phyloP scores from a whole-genome alignment of 2,797 vertebrate genomes.

The Pterois miles region DNA sequence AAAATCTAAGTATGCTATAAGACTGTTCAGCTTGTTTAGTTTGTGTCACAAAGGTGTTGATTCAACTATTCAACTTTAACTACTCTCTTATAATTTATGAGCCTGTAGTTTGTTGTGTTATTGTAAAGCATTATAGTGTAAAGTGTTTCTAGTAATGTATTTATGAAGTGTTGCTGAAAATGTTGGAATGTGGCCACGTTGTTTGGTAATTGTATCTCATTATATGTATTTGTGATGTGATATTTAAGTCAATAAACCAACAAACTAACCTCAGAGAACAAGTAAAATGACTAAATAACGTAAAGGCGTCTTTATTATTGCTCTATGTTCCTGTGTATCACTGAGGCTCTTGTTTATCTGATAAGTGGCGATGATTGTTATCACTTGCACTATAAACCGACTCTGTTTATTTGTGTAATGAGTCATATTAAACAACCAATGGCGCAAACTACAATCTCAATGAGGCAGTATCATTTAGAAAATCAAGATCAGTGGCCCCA shows the following conservation, averaged over 20 bases:
- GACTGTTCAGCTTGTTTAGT: not conserved
- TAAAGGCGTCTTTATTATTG: not conserved
- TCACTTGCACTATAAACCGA: conserved; percentile 18
- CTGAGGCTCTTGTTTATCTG: conserved; percentile 6
- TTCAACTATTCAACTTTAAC: too few relatives aligned
- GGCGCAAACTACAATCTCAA: conserved; percentile 16
- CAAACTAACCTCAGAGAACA: not conserved
- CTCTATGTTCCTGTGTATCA: not conserved
- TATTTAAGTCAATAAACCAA: not conserved
- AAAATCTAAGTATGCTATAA: too few relatives aligned
- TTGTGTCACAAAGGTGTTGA: not conserved
- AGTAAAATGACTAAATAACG: not conserved
- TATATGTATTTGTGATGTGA: not conserved
- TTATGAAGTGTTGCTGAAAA: not conserved
- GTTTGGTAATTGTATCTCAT: not conserved
- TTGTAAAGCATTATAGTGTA: not conserved
- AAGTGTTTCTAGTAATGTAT: not conserved
- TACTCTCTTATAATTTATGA: not conserved
- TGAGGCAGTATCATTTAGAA: conserved; percentile 29
- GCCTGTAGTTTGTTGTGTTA: not conserved
- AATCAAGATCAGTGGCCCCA: conserved; percentile 45
- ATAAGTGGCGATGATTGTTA: conserved; percentile 32
- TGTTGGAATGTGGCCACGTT: not conserved
- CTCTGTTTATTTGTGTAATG: conserved; percentile 45
- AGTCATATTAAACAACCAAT: conserved; percentile 39